A percentile compares a stretch with the other conserved stretches of the same genome.
These are phyloP conservation scores for Drusus annulatus DNA, from an alignment of 1,140 invertebrate genomes.

Conservation along the genomic window DNA sequence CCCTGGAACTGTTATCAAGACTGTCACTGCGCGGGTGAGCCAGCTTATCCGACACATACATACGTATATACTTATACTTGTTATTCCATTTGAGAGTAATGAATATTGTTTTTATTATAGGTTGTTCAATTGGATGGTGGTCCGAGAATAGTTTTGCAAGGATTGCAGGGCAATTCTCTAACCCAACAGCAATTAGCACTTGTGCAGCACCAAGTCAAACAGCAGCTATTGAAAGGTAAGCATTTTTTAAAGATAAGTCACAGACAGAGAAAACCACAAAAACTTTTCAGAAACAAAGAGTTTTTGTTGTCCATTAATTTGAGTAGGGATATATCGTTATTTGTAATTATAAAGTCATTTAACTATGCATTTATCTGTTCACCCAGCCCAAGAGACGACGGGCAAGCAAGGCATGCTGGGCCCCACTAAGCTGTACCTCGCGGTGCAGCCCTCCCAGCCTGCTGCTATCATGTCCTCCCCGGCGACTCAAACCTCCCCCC, in stretches of 20 bases:
- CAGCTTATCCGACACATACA: too few relatives aligned
- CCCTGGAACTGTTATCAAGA: slow-evolving; percentile 89
- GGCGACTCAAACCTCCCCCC: slow-evolving; percentile 66
- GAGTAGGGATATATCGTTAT: too few relatives aligned
- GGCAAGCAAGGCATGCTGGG: slow-evolving; percentile 87
- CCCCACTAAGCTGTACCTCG: slow-evolving; percentile 87
- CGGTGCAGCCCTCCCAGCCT: slow-evolving; percentile 77
- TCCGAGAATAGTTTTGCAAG: slow-evolving; percentile 87
- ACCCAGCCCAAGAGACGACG: slow-evolving; percentile 82
- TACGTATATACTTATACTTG: too few relatives aligned
- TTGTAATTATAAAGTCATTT: too few relatives aligned
- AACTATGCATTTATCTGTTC: slow-evolving; percentile 36
- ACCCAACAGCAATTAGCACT: slow-evolving; percentile 84
- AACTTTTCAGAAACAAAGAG: too few relatives aligned
- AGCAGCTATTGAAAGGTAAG: slow-evolving; percentile 86
- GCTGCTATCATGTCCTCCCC: slow-evolving; percentile 57
- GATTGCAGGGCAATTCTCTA: slow-evolving; percentile 85
- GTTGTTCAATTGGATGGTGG: slow-evolving; percentile 88
- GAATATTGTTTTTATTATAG: slow-evolving; percentile 63
- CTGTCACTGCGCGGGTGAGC: slow-evolving; percentile 80
- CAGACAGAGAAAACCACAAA: too few relatives aligned
- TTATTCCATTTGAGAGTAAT: background rate
- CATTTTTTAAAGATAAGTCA: background rate
- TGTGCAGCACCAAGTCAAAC: slow-evolving; percentile 90
- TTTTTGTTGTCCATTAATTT: too few relatives aligned